Base-by-base conservation (phyloP, 1,140 invertebrate genomes). In the Dryas iulia region DNA sequence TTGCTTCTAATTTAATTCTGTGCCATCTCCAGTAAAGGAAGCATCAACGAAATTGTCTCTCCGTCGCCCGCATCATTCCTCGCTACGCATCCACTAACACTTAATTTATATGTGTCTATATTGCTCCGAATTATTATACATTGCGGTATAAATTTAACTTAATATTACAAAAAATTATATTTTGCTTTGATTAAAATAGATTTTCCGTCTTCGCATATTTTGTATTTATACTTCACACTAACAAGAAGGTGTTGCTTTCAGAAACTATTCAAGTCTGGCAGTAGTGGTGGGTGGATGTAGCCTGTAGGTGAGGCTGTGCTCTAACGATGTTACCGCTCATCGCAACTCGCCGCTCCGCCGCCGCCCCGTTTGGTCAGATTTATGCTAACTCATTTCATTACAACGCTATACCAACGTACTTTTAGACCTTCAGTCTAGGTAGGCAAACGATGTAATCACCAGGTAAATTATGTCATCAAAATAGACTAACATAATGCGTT, bases 1-100 rank as follows among this genome's bases (percentile, higher is more conserved):
- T 87, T 87, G 82, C 78, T 82, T 81, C 81, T 83, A 86, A 87
- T 87, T 87, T 80, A 81, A 87, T 87, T 87, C 82, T 81, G 72
- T 79, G 71, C 76, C 79, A 78, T 76, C 78, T 75, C 85, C 82
- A 77, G 66, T 81, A 81, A 83, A 86, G 83, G 81, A 84, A 79
- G 82, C 81, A 84, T 86, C 79, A 76, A 71, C 60, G 76, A 81
- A 78, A 86, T 82, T 84, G 79, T 83, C 75, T 76, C 74, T 47
- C 12, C 23, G 23, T 54, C 52, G 7, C 30, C 12, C 33, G 6
- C 58, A 33, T 24, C 31, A 53, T 23, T 11, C 52, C 23, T 10
- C 18, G 52, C 23, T 23, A 53, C 24, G 23, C 24, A 56, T 26
- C 11, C 18, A 26, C 25, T 56, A 14, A 56, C 24, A 56, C 25